These are phyloP conservation scores for Coelogynopora nodosa DNA, from an alignment of 2,888 invertebrate genomes.

Conservation along the genomic window DNA sequence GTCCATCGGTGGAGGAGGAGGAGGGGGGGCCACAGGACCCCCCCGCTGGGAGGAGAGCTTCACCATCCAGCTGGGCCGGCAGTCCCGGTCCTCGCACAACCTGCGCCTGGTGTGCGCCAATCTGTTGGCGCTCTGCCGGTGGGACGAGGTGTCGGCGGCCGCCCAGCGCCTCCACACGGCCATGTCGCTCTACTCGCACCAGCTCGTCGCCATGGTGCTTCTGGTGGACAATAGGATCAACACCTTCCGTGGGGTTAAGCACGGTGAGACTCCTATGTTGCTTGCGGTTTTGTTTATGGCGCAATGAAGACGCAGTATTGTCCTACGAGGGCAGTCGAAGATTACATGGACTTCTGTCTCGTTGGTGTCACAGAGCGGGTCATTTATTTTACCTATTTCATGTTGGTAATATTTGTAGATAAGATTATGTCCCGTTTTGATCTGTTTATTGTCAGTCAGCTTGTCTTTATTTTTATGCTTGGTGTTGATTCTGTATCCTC, in stretches of 20 bases:
- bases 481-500: no score
- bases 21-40: background rate
- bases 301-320: no score
- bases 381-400: no score
- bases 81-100: constrained; percentile 97
- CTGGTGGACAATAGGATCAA: constrained; percentile 70
- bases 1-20: no score
- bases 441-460: no score
- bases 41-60: constrained; percentile 83
- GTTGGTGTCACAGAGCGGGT: background rate
- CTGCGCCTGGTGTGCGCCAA: constrained; percentile 83
- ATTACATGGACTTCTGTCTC: background rate
- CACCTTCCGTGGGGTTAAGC: constrained; percentile 68
- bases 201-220: constrained; percentile 80
- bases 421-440: no score
- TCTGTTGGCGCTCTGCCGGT: constrained; percentile 63
- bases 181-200: constrained; percentile 84
- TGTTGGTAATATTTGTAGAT: no score
- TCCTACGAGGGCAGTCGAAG: no score
- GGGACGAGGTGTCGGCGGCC: constrained; percentile 55
- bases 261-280: constrained; percentile 62
- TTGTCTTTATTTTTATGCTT: no score
- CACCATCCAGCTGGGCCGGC: constrained; percentile 90
- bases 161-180: constrained; percentile 85
- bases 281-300: background rate